These are phyloP conservation scores for Halyomorpha halys DNA, from an alignment of 1,140 invertebrate species.

Conservation along the genomic window DNA sequence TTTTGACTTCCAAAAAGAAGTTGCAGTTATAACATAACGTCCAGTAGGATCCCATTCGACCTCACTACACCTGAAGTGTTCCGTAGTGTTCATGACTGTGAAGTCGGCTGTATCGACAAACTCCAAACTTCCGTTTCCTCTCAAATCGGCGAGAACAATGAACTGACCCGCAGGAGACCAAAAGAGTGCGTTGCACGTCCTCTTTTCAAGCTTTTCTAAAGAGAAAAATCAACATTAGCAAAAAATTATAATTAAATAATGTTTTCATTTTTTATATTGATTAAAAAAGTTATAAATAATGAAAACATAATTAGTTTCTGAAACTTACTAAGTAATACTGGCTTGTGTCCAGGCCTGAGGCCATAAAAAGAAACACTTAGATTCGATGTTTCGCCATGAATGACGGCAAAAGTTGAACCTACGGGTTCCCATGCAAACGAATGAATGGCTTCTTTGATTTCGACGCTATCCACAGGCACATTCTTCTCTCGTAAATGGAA, in stretches of 20 bases:
- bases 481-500: constrained; percentile 97
- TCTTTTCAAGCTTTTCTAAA: constrained; percentile 77
- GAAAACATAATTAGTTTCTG: no score
- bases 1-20: constrained; percentile 92
- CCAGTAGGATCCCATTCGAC: constrained; percentile 99
- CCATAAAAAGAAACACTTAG: constrained; percentile 90
- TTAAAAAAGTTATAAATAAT: background rate
- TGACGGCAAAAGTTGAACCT: constrained; percentile 90
- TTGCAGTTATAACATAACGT: constrained; percentile 88
- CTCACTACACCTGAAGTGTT: constrained; percentile 90
- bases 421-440: constrained; percentile 98
- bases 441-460: constrained; percentile 85
- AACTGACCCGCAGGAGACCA: constrained; percentile 96
- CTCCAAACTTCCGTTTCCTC: constrained; percentile 81
- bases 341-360: constrained; percentile 77
- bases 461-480: constrained; percentile 94
- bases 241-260: constrained; percentile 23
- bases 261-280: no score
- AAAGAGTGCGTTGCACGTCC: constrained; percentile 86
- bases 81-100: constrained; percentile 82
- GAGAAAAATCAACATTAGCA: constrained; percentile 28
- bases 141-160: constrained; percentile 78
- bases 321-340: constrained; percentile 64
- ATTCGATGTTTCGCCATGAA: constrained; percentile 82
- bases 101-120: constrained; percentile 94